Percentiles rank a stretch among this genome's conserved stretches.
Conservation (phyloP, 2,888 invertebrate species). For the Ichneumoninae sp. region DNA sequence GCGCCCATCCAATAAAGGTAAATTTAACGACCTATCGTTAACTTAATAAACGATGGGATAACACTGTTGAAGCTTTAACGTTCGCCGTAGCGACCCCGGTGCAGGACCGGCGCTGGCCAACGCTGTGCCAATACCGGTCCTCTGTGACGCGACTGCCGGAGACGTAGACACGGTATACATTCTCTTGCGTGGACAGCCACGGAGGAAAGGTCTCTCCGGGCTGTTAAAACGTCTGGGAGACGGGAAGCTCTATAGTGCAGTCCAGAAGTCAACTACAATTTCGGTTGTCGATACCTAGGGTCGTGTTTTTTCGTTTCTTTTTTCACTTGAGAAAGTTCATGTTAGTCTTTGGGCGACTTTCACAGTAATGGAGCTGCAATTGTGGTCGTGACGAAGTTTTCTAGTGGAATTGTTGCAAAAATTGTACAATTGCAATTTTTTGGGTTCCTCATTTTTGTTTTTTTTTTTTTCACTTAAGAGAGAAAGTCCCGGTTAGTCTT, state of each 20-base stretch:
- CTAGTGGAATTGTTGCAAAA: too few relatives aligned
- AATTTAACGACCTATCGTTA: slow-evolving; percentile 81
- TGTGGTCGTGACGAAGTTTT: background rate
- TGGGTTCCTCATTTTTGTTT: too few relatives aligned
- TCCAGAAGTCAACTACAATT: slow-evolving; percentile 7
- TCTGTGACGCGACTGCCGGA: too few relatives aligned
- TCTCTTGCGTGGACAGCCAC: background rate
- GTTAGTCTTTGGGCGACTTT: background rate
- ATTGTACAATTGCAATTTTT: too few relatives aligned
- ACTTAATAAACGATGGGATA: slow-evolving; percentile 80
- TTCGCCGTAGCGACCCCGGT: background rate
- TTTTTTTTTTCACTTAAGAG: background rate
- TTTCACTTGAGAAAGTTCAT: background rate
- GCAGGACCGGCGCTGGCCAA: too few relatives aligned
- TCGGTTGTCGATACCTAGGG: slow-evolving; percentile 6
- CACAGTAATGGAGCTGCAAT: background rate
- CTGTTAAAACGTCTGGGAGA: slow-evolving; percentile 54
- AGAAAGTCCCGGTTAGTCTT: background rate
- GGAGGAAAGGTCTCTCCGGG: slow-evolving; percentile 15
- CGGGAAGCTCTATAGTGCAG: background rate
- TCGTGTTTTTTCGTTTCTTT: background rate
- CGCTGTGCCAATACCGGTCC: too few relatives aligned
- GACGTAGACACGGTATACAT: slow-evolving; percentile 5
- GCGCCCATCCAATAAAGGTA: slow-evolving; percentile 80
- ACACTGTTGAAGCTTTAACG: slow-evolving; percentile 74